phyloP scores from a whole-genome alignment of 2,888 invertebrate genomes.

The Agapostemon virescens region DNA sequence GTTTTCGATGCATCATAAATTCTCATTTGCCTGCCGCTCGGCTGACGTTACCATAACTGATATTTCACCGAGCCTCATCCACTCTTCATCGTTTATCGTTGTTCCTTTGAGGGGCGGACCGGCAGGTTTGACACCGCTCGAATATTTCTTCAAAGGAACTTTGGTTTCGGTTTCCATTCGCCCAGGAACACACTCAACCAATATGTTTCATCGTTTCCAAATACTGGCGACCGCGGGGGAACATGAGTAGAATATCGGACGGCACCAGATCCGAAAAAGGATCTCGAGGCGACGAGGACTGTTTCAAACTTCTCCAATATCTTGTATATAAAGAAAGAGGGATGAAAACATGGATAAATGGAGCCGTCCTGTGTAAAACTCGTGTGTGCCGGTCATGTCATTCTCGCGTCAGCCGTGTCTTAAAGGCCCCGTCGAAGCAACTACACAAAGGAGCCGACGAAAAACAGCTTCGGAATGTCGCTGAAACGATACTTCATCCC shows the following conservation, averaged over 20 bases:
- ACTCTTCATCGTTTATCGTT: constrained; percentile 6
- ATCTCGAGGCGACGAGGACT: constrained; percentile 12
- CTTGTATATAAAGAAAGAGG: constrained; percentile 42
- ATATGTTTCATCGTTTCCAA: not conserved
- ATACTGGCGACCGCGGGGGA: not conserved
- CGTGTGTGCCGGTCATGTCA: constrained; percentile 1
- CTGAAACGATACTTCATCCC: constrained; percentile 5
- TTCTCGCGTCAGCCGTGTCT: constrained; percentile 17
- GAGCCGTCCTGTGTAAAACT: constrained; percentile 36
- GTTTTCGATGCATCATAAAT: constrained; percentile 23
- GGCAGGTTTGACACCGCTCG: not conserved
- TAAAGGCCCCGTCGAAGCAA: not conserved
- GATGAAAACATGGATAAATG: constrained; percentile 12
- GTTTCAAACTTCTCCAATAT: constrained; percentile 56
- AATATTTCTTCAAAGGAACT: not conserved
- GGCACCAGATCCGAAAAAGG: constrained; percentile 27
- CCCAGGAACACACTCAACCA: not conserved
- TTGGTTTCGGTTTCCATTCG: constrained; percentile 5
- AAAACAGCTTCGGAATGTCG: not conserved
- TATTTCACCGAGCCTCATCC: not conserved
- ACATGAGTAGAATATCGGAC: constrained; percentile 13
- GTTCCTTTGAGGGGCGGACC: not conserved
- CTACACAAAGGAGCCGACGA: not conserved
- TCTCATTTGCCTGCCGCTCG: constrained; percentile 15
- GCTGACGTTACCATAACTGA: constrained; percentile 3